Evolutionary conservation across 2,888 invertebrate genomes (phyloP), one percentile per base, ranked within the genome.

Genomic region (Phlogophora meticulosa): DNA sequence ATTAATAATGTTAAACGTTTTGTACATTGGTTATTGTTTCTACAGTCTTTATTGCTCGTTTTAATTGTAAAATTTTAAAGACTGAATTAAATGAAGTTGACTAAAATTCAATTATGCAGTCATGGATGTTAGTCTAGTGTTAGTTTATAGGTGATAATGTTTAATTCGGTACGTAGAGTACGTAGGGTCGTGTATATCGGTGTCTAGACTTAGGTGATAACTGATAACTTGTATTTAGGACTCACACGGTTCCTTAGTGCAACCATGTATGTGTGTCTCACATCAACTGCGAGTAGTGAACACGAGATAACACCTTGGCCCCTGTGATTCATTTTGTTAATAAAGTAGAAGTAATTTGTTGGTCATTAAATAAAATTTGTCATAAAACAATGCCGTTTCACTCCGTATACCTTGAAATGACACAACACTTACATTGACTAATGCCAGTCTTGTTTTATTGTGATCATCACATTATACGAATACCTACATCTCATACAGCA

Each of bases 301-400:
- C 91, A 91, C 91, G 92, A 92, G 90, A 91, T 91, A 89, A 93
- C 92, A 93, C 93, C 91, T 90, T 89, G 88, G 86, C 89, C 94
- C 94, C 93, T 94, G 95, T 95, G 95, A 94, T 95, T 94, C 92
- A 92, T 93, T 93, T 91, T 92, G 92, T 94, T 94, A 90, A 83
- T 85, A 84, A 90, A 66, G 90, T 94, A 94, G 94, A 80, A 60
- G 84, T 91, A 90, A 82, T 79, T 86, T 93, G 93, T 94, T 93
- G 92, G 89, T 91, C 91, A 92, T 91, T 85, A 89, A 93, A 91
- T 90, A 91, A 92, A 89, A 89, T 88, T 92, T 93, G 86, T 90
- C 86, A 91, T 90, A 92, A 84, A 84, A 74, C 57, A 45, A 34
- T 20, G 49, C 57, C 67, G 76, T 83, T 81, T 87, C 84, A 84